Evolutionary conservation across 2,797 vertebrate genomes (phyloP), one percentile per base, ranked within the genome.

Genomic region (Myotis myotis): DNA sequence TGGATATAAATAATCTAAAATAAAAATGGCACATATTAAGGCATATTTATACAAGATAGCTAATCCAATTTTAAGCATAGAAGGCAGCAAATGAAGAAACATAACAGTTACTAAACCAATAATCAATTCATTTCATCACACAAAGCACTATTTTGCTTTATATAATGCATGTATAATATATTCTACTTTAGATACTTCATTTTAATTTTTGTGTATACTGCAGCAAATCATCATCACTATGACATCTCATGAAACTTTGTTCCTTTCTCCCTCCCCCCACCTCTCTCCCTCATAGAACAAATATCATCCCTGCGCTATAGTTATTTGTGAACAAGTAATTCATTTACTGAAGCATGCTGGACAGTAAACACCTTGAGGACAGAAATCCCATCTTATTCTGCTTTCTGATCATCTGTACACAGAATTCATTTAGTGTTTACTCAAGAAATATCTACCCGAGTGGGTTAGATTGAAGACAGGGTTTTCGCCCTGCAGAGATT

Each of bases 1-100:
- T 72, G n/a, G 28, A 33, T 82, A 60, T 76, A 88, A 89, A 93
- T 75, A 11, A 83, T 9, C 9, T 75, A 72, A 89, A 94, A 87
- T 64, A 66, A 93, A 89, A 68, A 74, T 66, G 20, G 5, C 68
- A 62, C 66, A 17, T 19, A 72, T 47, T 74, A 72, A 94, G 17
- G n/a, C 28, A 78, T 72, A 93, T 44, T 91, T 89, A 78, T 16
- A 62, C 8, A 89, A 93, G 89, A 66, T 36, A 76, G 15, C 51
- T 70, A 74, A 89, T 55, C 94, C 36, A 74, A 82, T 75, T 93
- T 90, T 88, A 83, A 88, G 20, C 33, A 78, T 3, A 41, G 12
- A 92, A 94, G 4, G 30, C n/a, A 84, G 22, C 8, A 72, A 81
- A 91, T 44, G 20, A 23, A 87, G 85, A 92, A 85, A 74, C 36